phyloP scores from a whole-genome alignment of 1,140 invertebrate species.

The Drosophila melanica region DNA sequence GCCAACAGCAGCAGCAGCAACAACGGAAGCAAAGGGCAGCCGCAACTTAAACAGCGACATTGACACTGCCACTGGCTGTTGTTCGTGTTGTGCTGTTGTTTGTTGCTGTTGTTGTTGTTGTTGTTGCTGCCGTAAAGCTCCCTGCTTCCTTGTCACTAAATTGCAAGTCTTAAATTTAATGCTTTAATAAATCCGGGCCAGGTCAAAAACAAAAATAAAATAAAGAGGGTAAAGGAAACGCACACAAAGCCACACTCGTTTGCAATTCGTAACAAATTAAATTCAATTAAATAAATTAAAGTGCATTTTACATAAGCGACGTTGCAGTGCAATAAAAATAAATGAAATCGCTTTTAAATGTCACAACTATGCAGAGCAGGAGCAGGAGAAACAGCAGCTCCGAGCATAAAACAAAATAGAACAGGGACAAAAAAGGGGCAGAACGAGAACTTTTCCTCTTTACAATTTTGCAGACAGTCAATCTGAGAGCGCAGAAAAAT shows the following conservation, averaged over 20 bases:
- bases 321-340: conserved; percentile 54
- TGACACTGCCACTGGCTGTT: conserved; percentile 57
- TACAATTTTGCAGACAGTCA: conserved; percentile 55
- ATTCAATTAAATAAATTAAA: conserved; percentile 82
- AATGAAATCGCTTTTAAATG: conserved; percentile 62
- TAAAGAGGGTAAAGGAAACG: not conserved
- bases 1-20: conserved; percentile 5
- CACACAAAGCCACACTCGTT: conserved; percentile 29
- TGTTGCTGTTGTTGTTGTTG: not conserved
- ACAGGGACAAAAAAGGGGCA: not conserved
- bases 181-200: conserved; percentile 72
- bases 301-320: conserved; percentile 72
- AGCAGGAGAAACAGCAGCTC: not conserved
- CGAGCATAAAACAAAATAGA: not conserved
- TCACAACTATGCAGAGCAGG: conserved; percentile 29
- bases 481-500: conserved; percentile 51
- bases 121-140: conserved; percentile 55
- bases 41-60: conserved; percentile 66
- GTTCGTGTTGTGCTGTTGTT: conserved; percentile 36
- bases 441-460: conserved; percentile 16
- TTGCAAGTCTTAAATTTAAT: conserved; percentile 75
- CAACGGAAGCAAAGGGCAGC: conserved; percentile 40
- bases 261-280: conserved; percentile 73
- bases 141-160: conserved; percentile 63
- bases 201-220: conserved; percentile 18